Conservation (phyloP, 2,888 invertebrate species). For the Steinernema hermaphroditum region DNA sequence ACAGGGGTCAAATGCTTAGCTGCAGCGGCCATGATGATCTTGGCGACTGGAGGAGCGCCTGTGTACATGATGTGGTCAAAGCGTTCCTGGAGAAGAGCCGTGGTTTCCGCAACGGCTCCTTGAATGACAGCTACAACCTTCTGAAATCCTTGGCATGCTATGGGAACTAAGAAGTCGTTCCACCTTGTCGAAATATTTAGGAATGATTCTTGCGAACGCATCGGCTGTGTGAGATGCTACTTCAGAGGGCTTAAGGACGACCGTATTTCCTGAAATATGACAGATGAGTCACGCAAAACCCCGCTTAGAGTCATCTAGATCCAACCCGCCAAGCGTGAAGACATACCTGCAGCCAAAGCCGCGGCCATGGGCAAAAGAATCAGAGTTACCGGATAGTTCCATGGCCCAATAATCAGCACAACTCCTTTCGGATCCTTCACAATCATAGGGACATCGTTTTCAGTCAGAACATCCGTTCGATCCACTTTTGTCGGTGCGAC, state of each 20-base stretch:
- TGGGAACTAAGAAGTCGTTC: no score
- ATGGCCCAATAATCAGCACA: slow-evolving; percentile 80
- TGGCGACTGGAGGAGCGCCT: slow-evolving; percentile 79
- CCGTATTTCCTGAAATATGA: slow-evolving; percentile 52
- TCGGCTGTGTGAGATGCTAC: slow-evolving; percentile 50
- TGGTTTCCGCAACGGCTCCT: slow-evolving; percentile 83
- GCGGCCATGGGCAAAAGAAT: slow-evolving; percentile 56
- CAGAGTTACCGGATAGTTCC: slow-evolving; percentile 84
- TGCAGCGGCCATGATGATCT: slow-evolving; percentile 83
- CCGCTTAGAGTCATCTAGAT: slow-evolving; percentile 40
- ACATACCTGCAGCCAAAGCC: slow-evolving; percentile 53
- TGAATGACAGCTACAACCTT: slow-evolving; percentile 80
- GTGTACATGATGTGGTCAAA: slow-evolving; percentile 96
- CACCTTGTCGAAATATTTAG: slow-evolving; percentile 54
- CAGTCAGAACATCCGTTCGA: slow-evolving; percentile 30
- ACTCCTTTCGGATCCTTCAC: slow-evolving; percentile 96
- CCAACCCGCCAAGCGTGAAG: neutral
- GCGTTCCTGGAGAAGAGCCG: slow-evolving; percentile 78
- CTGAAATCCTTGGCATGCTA: slow-evolving; percentile 71
- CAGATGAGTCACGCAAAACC: no score
- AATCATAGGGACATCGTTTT: slow-evolving; percentile 60
- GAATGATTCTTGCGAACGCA: slow-evolving; percentile 47
- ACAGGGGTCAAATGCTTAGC: slow-evolving; percentile 86
- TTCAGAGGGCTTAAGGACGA: slow-evolving; percentile 62
- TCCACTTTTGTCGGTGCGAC: slow-evolving; percentile 44